These are phyloP conservation scores for Gandaritis pyraliata DNA, from an alignment of 2,888 invertebrate species.

Conservation along the genomic window DNA sequence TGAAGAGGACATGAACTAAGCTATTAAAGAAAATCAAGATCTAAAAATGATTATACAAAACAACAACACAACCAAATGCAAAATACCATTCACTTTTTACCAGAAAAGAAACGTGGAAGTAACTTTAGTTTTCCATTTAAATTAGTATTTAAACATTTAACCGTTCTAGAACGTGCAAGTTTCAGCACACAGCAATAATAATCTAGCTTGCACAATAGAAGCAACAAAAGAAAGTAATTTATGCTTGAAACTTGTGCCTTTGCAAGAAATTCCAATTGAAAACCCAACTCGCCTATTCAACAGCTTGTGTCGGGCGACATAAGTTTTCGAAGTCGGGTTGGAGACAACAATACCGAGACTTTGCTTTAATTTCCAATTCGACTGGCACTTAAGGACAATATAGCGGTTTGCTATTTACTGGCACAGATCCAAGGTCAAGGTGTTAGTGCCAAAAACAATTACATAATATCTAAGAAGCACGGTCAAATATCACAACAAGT, in stretches of 20 bases:
- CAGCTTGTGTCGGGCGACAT: constrained; percentile 10
- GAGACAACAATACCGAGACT: constrained; percentile 21
- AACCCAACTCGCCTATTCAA: constrained; percentile 12
- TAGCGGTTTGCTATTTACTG: constrained; percentile 20
- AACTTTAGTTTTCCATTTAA: too few species aligned
- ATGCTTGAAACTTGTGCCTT: constrained; percentile 8
- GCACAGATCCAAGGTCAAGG: constrained; percentile 26
- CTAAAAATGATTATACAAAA: too few species aligned
- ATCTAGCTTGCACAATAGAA: constrained; percentile 1
- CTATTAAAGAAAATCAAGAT: too few species aligned
- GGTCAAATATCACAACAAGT: background rate
- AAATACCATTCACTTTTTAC: too few species aligned
- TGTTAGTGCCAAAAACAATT: constrained; percentile 25
- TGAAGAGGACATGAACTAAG: too few species aligned
- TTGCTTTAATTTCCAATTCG: constrained; percentile 28
- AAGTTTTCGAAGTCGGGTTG: constrained; percentile 14
- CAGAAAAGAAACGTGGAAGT: too few species aligned
- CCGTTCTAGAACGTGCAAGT: background rate
- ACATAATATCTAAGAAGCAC: constrained; percentile 4
- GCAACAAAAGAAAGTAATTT: constrained; percentile 13
- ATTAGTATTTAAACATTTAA: background rate
- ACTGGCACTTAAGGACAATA: constrained; percentile 28
- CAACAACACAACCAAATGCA: too few species aligned
- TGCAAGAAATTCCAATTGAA: constrained; percentile 21
- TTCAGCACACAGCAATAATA: background rate